Evolutionary conservation across 2,113 vertebrate genomes (phyloP).

Genomic region (Bubo bubo): DNA sequence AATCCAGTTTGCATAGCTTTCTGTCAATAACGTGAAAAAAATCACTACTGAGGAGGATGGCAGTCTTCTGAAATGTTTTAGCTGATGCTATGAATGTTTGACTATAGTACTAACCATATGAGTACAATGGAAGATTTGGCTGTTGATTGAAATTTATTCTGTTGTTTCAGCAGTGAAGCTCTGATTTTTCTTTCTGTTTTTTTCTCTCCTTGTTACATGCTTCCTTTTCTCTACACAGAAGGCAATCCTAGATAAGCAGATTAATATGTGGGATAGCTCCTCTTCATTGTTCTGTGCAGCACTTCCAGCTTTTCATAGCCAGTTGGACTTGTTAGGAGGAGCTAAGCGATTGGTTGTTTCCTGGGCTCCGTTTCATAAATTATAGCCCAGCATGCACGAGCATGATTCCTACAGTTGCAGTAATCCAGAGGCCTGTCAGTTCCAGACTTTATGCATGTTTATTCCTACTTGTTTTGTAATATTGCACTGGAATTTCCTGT

Average conservation of each 20-base stretch:
- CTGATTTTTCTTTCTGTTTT: background rate
- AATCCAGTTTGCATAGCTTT: background rate
- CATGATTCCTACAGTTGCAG: constrained; percentile 70
- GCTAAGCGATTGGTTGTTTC: constrained; percentile 73
- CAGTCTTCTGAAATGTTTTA: background rate
- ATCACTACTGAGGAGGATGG: background rate
- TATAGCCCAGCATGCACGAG: constrained; percentile 67
- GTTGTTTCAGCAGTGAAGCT: background rate
- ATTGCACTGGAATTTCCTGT: constrained; percentile 75
- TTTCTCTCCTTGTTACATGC: background rate
- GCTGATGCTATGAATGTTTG: background rate
- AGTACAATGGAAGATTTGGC: background rate
- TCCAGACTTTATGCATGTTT: constrained; percentile 71
- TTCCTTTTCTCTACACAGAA: constrained; percentile 21
- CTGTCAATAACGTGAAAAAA: background rate
- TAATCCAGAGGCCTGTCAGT: constrained; percentile 75
- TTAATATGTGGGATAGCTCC: constrained; percentile 67
- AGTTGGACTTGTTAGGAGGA: constrained; percentile 80
- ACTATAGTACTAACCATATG: background rate
- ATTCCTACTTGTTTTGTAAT: constrained; percentile 66
- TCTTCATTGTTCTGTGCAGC: constrained; percentile 69
- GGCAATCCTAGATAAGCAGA: constrained; percentile 72
- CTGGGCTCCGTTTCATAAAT: constrained; percentile 76
- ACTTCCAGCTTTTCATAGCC: constrained; percentile 74
- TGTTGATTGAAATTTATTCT: background rate